Percentiles rank a stretch among this genome's conserved stretches.
These are phyloP conservation scores for Nothocercus nigrocapillus DNA, from an alignment of 2,113 vertebrate genomes.

Conservation along the genomic window DNA sequence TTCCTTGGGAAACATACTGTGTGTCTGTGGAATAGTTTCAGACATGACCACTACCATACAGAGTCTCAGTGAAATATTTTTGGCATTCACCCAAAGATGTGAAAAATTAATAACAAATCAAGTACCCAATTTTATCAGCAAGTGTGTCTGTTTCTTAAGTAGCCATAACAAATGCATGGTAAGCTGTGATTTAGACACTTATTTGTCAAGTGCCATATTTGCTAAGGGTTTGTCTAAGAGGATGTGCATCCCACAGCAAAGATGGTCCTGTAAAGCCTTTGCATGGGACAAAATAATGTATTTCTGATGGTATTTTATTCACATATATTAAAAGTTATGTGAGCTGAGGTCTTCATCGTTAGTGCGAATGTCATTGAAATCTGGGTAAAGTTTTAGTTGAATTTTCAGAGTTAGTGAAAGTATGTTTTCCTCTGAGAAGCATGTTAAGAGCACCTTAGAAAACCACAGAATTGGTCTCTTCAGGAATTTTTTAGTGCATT, in stretches of 20 bases:
- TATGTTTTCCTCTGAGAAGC: background rate
- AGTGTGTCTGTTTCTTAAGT: background rate
- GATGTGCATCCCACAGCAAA: background rate
- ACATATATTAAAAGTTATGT: background rate
- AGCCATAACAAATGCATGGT: background rate
- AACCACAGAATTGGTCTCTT: background rate
- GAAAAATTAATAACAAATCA: background rate
- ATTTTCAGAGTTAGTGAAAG: background rate
- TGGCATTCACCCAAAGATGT: conserved; percentile 13
- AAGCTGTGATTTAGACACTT: background rate
- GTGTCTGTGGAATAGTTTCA: background rate
- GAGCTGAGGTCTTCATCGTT: background rate
- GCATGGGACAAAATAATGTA: background rate
- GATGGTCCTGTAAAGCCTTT: background rate
- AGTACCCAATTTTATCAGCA: background rate
- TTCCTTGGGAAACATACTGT: background rate
- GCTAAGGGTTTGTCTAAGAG: background rate
- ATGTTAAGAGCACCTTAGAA: background rate
- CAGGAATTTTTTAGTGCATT: background rate
- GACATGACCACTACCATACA: background rate
- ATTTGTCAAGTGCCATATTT: background rate
- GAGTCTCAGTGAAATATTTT: background rate
- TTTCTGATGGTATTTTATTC: background rate
- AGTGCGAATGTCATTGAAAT: background rate
- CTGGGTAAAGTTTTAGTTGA: background rate